Conservation (phyloP, 64 coral and sea anemone genomes). For the Catalaphyllia jardinei region DNA sequence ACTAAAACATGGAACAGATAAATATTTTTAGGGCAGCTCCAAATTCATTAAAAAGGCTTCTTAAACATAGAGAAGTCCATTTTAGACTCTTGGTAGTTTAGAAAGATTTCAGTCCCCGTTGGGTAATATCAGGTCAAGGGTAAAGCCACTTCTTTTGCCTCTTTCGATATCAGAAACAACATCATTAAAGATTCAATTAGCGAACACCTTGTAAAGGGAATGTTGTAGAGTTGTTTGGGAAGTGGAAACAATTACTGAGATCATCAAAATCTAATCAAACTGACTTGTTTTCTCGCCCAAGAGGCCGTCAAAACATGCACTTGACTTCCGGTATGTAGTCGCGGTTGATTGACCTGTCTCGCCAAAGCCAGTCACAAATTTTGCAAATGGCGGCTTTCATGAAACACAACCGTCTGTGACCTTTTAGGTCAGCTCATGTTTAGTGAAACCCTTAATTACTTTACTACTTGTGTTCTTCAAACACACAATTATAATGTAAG, state of each 20-base stretch:
- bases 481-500: neutral
- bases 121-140: neutral
- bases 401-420: neutral
- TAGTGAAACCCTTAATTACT: neutral
- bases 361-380: neutral
- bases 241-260: neutral
- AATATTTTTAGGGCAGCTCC: no score
- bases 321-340: slow-evolving; percentile 30
- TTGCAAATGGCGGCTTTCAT: slow-evolving; percentile 1
- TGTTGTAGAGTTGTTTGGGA: neutral
- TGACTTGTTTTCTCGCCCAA: neutral
- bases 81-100: no score
- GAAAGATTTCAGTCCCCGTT: no score
- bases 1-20: no score
- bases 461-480: slow-evolving; percentile 4
- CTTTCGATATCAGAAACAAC: neutral
- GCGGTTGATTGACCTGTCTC: slow-evolving; percentile 19
- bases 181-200: neutral
- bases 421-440: neutral
- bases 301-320: neutral
- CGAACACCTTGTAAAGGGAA: neutral
- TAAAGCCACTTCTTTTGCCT: neutral
- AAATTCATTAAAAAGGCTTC: no score
- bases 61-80: no score
- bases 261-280: neutral